These are phyloP conservation scores for Alligator mississippiensis DNA, from an alignment of 2,113 vertebrate species.

Conservation along the genomic window DNA sequence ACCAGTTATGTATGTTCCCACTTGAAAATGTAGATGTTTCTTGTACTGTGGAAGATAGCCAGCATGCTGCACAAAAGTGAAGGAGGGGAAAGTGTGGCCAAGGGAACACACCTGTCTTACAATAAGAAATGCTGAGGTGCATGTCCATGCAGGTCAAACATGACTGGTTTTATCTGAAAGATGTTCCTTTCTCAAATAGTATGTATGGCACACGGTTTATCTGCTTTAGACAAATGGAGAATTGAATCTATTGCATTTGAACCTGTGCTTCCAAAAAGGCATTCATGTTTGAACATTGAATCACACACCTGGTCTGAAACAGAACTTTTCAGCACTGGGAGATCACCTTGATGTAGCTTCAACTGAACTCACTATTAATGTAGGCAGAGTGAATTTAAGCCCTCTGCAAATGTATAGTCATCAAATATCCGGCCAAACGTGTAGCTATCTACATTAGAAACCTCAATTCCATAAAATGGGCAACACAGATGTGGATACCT, in stretches of 20 bases:
- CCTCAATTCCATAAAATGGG: neutral
- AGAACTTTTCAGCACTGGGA: neutral
- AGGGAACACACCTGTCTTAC: neutral
- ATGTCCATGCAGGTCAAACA: neutral
- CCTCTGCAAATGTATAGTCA: neutral
- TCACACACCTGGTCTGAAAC: neutral
- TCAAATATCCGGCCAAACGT: rapidly evolving
- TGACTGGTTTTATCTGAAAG: neutral
- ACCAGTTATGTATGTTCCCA: neutral
- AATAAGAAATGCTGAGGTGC: neutral
- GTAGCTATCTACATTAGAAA: neutral
- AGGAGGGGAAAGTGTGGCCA: neutral
- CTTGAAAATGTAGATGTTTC: neutral
- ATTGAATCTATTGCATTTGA: neutral
- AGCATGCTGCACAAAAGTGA: neutral
- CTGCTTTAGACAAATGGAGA: neutral
- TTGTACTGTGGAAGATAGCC: neutral
- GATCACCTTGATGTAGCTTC: neutral
- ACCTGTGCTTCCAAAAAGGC: neutral
- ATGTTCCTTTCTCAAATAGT: neutral
- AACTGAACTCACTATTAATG: neutral
- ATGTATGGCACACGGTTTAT: neutral
- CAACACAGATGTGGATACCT: neutral
- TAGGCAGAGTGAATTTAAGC: neutral
- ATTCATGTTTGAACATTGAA: neutral